Evolutionary conservation across 2,888 invertebrate genomes (phyloP).

Genomic region (Yponomeuta malinellus): DNA sequence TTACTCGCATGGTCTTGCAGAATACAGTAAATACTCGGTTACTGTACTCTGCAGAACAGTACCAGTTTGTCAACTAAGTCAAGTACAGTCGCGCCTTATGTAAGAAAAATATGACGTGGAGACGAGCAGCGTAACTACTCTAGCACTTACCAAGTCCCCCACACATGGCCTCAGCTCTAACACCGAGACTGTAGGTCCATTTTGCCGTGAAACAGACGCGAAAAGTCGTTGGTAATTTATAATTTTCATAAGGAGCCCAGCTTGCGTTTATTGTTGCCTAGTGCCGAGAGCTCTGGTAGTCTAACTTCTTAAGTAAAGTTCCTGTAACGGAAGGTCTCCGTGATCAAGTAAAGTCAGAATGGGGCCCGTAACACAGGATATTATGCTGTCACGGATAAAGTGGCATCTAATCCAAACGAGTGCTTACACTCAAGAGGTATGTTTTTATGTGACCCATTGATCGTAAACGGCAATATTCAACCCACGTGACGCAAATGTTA

Average conservation of each 20-base stretch:
- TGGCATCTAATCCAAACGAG: neutral
- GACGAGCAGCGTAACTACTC: conserved; percentile 22
- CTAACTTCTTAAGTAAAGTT: neutral
- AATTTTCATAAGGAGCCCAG: neutral
- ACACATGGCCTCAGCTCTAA: neutral
- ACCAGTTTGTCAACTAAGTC: conserved; percentile 61
- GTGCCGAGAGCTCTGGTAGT: neutral
- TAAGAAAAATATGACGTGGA: conserved; percentile 28
- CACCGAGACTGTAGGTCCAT: neutral
- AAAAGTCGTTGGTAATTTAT: conserved; percentile 1
- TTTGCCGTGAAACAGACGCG: neutral
- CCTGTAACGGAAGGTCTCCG: neutral
- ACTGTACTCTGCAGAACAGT: conserved; percentile 29
- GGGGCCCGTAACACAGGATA: neutral
- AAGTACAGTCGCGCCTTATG: conserved; percentile 57
- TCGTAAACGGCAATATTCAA: neutral
- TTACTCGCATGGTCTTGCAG: neutral
- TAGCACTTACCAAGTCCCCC: conserved; percentile 30
- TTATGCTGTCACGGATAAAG: neutral
- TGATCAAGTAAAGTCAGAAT: neutral
- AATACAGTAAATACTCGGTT: conserved; percentile 20
- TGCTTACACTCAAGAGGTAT: neutral
- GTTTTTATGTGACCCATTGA: neutral
- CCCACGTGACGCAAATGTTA: neutral
- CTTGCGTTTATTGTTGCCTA: neutral